phyloP scores from a whole-genome alignment of 2,113 vertebrate species.

The Eulemur rufifrons region DNA sequence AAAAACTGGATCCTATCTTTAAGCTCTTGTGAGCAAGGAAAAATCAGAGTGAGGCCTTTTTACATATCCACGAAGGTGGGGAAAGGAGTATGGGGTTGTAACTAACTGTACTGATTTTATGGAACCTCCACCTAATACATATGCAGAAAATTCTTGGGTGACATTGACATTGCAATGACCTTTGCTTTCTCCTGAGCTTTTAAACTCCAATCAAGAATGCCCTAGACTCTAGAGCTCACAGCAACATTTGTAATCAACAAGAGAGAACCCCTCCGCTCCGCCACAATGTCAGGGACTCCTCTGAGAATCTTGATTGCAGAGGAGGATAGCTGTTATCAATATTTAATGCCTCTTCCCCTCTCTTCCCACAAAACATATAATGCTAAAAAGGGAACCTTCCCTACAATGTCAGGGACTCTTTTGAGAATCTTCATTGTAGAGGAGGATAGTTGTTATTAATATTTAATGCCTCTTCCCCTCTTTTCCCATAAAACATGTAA shows the following conservation, averaged over 20 bases:
- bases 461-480: neutral
- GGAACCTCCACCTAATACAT: neutral
- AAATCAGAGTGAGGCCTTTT: neutral
- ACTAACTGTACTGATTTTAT: neutral
- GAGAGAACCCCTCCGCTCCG: neutral
- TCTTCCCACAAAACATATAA: too few relatives aligned
- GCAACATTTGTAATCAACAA: neutral
- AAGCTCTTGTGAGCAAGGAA: slow-evolving; percentile 25
- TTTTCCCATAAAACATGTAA: neutral
- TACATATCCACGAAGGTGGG: neutral
- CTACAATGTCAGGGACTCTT: neutral
- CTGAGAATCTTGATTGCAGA: neutral
- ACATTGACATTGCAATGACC: neutral
- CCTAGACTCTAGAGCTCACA: neutral
- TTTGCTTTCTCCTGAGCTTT: neutral
- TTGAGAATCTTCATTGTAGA: neutral
- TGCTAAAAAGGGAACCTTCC: too few relatives aligned
- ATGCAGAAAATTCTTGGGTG: neutral
- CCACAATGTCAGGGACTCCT: neutral
- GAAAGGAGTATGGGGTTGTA: neutral
- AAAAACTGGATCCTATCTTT: neutral
- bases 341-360: too few relatives aligned
- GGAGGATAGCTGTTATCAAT: neutral
- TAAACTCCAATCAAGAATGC: neutral
- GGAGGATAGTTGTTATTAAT: neutral